These are phyloP conservation scores for Dendrocincla fuliginosa DNA, from an alignment of 2,797 vertebrate genomes.

Conservation along the genomic window DNA sequence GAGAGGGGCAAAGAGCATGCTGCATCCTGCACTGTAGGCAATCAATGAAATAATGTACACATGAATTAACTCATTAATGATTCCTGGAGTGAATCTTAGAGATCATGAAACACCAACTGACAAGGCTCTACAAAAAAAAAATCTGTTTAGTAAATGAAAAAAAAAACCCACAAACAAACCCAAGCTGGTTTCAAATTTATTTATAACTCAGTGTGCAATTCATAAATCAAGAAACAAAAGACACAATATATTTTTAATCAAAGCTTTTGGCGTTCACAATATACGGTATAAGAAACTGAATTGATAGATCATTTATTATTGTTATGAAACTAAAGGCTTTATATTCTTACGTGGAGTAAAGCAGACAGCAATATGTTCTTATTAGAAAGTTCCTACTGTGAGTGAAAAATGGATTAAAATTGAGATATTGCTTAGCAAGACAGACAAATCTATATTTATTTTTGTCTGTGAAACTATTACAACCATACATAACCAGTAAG, in stretches of 20 bases:
- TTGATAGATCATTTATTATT: not conserved
- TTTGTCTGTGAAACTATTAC: constrained; percentile 1
- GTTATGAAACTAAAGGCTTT: constrained; percentile 40
- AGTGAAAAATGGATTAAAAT: constrained; percentile 55
- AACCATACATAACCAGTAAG: not conserved
- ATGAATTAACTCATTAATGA: constrained; percentile 24
- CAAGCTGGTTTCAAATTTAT: constrained; percentile 48
- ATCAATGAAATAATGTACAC: not conserved
- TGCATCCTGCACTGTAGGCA: not conserved
- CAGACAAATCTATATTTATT: constrained; percentile 34
- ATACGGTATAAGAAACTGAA: constrained; percentile 25
- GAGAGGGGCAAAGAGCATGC: not conserved
- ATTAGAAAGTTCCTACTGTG: constrained; percentile 34
- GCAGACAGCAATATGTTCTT: constrained; percentile 26
- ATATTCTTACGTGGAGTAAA: constrained; percentile 18
- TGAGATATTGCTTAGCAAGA: constrained; percentile 50
- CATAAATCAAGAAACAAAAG: constrained; percentile 5
- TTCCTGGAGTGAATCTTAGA: constrained; percentile 8
- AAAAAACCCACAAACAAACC: not conserved
- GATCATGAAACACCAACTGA: not conserved
- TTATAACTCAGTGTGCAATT: constrained; percentile 16
- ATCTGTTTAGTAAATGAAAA: not conserved
- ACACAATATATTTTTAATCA: constrained; percentile 29
- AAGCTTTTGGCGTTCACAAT: constrained; percentile 1
- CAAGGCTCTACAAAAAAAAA: not conserved